phyloP scores from a whole-genome alignment of 2,888 invertebrate species.

The Salpingus planirostris region DNA sequence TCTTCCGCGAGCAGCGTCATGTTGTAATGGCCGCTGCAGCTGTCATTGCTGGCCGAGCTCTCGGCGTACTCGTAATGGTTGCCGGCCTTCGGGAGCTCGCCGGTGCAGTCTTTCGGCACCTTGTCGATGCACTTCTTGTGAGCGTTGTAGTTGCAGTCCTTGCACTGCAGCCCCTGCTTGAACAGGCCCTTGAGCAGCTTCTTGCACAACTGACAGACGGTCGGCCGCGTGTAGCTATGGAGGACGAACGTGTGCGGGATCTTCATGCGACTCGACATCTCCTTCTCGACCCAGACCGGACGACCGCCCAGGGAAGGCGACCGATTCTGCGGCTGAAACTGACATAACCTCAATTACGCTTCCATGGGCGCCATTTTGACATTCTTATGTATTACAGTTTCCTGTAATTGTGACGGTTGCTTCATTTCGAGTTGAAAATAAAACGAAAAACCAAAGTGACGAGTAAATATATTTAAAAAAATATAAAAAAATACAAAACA shows the following conservation, averaged over 20 bases:
- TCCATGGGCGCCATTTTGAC: too few relatives aligned
- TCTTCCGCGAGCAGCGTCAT: constrained; percentile 44
- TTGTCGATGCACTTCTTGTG: constrained; percentile 89
- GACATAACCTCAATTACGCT: too few relatives aligned
- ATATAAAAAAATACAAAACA: constrained; percentile 19
- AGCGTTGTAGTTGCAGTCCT: constrained; percentile 93
- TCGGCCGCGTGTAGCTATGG: constrained; percentile 94
- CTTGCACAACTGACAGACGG: constrained; percentile 93
- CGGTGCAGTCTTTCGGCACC: constrained; percentile 84
- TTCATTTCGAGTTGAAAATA: too few relatives aligned
- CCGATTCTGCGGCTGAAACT: constrained; percentile 47
- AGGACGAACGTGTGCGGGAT: constrained; percentile 96
- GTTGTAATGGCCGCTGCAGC: constrained; percentile 41
- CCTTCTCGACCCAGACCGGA: constrained; percentile 62
- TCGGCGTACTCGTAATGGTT: constrained; percentile 45
- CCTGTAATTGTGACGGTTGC: too few relatives aligned
- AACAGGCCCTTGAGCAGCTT: constrained; percentile 91
- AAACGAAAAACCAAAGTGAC: constrained; percentile 14
- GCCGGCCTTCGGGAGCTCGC: constrained; percentile 54
- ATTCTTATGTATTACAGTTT: too few relatives aligned
- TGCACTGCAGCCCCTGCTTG: constrained; percentile 94
- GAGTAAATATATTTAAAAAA: constrained; percentile 17
- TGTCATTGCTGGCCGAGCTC: constrained; percentile 48
- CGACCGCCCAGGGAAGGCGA: constrained; percentile 63
- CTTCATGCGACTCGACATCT: constrained; percentile 54